phyloP scores from a whole-genome alignment of 2,888 invertebrate genomes.

The Melanostoma mellinum region DNA sequence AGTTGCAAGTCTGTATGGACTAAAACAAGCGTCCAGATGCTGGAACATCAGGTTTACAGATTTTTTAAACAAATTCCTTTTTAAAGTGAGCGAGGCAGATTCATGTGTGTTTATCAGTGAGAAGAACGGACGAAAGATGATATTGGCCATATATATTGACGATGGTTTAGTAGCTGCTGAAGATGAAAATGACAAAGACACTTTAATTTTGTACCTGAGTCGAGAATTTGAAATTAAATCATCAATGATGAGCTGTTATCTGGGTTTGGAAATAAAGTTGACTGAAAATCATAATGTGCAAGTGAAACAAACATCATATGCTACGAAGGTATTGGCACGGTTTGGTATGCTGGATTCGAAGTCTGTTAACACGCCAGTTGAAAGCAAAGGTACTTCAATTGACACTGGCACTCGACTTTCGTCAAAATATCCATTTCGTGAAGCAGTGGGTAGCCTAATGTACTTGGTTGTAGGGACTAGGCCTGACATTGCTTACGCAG shows the following conservation, averaged over 20 bases:
- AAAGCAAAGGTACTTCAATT: no score
- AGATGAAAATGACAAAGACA: constrained; percentile 5
- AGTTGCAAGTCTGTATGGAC: constrained; percentile 53
- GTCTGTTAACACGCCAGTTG: no score
- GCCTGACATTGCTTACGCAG: no score
- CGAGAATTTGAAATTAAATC: constrained; percentile 36
- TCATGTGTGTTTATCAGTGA: constrained; percentile 5
- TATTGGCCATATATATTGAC: constrained; percentile 11
- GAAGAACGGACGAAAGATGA: not conserved
- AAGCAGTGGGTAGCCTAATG: no score
- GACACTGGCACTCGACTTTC: no score
- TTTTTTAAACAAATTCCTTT: constrained; percentile 3
- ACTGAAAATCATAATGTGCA: not conserved
- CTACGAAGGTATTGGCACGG: no score
- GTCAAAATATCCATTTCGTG: no score
- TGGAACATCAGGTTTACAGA: constrained; percentile 27
- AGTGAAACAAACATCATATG: not conserved
- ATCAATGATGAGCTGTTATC: constrained; percentile 11
- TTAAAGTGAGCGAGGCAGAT: constrained; percentile 58
- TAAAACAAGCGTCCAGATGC: constrained; percentile 31
- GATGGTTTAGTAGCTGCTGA: not conserved
- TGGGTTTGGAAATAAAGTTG: constrained; percentile 13
- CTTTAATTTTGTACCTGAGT: constrained; percentile 4
- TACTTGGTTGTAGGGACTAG: no score
- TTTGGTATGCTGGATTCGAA: no score